These are phyloP conservation scores for Macrotus californicus DNA, from an alignment of 2,113 vertebrate genomes.

Conservation along the genomic window DNA sequence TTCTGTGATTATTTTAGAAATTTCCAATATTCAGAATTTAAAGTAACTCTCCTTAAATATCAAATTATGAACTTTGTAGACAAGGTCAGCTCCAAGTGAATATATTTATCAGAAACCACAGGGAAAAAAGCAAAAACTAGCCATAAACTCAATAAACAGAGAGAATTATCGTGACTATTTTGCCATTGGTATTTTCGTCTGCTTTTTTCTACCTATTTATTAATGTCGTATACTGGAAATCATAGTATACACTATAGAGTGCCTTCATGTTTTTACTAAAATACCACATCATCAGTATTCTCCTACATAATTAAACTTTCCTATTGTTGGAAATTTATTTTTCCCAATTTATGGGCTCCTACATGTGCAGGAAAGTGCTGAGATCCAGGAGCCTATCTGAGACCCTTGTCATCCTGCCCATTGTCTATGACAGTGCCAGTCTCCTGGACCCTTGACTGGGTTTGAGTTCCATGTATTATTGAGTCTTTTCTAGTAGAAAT, in stretches of 20 bases:
- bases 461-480: background rate
- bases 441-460: background rate
- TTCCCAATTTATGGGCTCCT: background rate
- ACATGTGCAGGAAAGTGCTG: background rate
- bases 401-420: background rate
- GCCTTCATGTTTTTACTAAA: background rate
- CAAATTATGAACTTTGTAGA: background rate
- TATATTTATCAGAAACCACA: background rate
- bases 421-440: background rate
- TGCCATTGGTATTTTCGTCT: background rate
- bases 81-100: background rate
- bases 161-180: background rate
- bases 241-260: background rate
- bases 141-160: background rate
- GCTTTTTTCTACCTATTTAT: background rate
- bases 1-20: background rate
- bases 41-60: background rate
- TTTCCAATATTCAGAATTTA: background rate
- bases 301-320: background rate
- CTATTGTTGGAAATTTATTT: background rate
- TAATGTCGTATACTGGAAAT: background rate
- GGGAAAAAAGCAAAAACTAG: background rate
- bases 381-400: background rate
- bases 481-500: background rate
- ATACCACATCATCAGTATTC: background rate